phyloP scores from a whole-genome alignment of 2,113 vertebrate genomes.

The Melanotaenia duboulayi region DNA sequence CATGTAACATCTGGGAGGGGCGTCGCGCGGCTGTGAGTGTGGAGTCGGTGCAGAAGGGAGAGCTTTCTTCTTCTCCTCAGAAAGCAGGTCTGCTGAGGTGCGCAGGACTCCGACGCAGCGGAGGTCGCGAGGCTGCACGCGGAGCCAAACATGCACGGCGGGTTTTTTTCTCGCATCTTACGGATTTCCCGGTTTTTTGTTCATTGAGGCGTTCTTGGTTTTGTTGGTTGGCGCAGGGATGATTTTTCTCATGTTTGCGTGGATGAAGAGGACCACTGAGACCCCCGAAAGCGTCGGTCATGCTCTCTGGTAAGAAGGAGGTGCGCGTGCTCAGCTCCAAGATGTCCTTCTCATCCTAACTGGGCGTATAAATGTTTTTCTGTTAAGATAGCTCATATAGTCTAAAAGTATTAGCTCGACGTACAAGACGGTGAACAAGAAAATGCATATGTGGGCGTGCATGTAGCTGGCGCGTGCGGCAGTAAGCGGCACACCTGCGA shows the following conservation, averaged over 20 bases:
- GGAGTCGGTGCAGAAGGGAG: constrained; percentile 42
- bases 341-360: constrained; percentile 53
- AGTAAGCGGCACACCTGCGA: constrained; percentile 57
- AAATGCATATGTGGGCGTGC: background rate
- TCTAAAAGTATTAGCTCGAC: too few relatives aligned
- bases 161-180: background rate
- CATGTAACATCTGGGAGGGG: constrained; percentile 62
- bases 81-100: constrained; percentile 56
- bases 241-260: constrained; percentile 28
- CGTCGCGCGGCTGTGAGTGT: constrained; percentile 35
- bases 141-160: constrained; percentile 34
- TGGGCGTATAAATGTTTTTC: constrained; percentile 32
- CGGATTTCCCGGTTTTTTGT: background rate
- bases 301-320: constrained; percentile 70
- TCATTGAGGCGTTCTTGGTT: background rate
- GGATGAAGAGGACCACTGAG: constrained; percentile 62
- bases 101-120: constrained; percentile 63
- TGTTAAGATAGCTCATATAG: too few relatives aligned
- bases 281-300: constrained; percentile 69
- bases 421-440: too few relatives aligned
- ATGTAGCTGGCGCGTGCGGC: constrained; percentile 15
- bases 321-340: constrained; percentile 46
- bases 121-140: constrained; percentile 54
- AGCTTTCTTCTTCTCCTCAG: constrained; percentile 20
- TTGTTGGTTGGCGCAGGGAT: constrained; percentile 28